These are phyloP conservation scores for Nebria salina DNA, from an alignment of 2,888 invertebrate species.

Conservation along the genomic window DNA sequence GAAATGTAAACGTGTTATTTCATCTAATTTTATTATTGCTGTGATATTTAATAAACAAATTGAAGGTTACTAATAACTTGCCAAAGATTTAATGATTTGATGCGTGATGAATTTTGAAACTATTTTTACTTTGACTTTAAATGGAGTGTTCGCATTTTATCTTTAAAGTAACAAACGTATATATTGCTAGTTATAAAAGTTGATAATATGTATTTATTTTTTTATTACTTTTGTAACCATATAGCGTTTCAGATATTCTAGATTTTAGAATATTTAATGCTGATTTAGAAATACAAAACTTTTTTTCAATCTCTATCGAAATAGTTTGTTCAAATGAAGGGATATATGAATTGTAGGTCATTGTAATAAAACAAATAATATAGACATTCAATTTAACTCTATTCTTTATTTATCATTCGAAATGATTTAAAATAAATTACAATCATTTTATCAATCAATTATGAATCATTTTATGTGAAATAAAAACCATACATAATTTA, in stretches of 20 bases:
- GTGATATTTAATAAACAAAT: constrained; percentile 40
- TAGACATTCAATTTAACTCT: neutral
- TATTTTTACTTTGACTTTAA: neutral
- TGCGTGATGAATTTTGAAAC: neutral
- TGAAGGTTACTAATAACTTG: constrained; percentile 39
- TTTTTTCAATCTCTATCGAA: neutral
- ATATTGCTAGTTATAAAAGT: constrained; percentile 31
- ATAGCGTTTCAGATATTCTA: constrained; percentile 4
- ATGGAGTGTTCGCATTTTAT: constrained; percentile 34
- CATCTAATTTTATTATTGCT: constrained; percentile 32
- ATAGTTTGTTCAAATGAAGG: constrained; percentile 31
- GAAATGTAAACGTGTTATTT: neutral
- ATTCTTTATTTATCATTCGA: neutral
- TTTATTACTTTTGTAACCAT: constrained; percentile 34
- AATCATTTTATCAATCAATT: no score
- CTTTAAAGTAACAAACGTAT: constrained; percentile 7
- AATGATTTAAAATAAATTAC: no score
- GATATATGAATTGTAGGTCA: constrained; percentile 31
- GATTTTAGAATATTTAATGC: neutral
- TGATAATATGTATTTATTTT: constrained; percentile 29
- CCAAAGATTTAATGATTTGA: constrained; percentile 32
- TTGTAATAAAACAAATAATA: constrained; percentile 28
- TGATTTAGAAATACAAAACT: neutral
- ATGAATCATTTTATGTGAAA: no score
- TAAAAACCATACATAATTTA: no score